Evolutionary conservation across 2,797 vertebrate genomes (phyloP).

Genomic region (Anabas testudineus): DNA sequence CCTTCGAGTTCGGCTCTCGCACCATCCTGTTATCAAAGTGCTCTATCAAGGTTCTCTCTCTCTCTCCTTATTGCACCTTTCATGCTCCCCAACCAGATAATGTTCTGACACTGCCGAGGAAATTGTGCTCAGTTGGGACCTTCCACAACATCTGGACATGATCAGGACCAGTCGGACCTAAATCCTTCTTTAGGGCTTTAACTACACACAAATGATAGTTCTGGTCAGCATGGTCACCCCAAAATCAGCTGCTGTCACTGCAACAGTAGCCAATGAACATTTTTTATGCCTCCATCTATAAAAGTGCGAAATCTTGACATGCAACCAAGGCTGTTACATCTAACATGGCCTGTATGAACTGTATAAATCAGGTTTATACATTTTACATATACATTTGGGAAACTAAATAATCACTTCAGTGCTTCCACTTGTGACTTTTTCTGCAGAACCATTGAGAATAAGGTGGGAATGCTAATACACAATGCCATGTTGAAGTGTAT

Average conservation of each 20-base stretch:
- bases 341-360: background rate
- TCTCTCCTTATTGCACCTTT: slow-evolving; percentile 26
- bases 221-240: slow-evolving; percentile 60
- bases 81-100: slow-evolving; percentile 11
- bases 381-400: background rate
- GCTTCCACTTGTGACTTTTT: background rate
- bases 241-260: slow-evolving; percentile 66
- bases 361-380: background rate
- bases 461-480: slow-evolving; percentile 27
- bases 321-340: background rate
- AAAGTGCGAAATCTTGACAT: background rate
- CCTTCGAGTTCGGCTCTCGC: slow-evolving; percentile 7
- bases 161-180: slow-evolving; percentile 64
- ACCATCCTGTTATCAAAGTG: slow-evolving; percentile 24
- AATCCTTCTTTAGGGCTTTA: slow-evolving; percentile 55
- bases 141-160: slow-evolving; percentile 74
- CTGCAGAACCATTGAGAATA: slow-evolving; percentile 5
- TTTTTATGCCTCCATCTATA: slow-evolving; percentile 8
- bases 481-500: slow-evolving; percentile 47
- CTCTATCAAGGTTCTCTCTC: slow-evolving; percentile 12
- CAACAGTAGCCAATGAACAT: slow-evolving; percentile 45
- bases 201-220: slow-evolving; percentile 63
- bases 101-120: slow-evolving; percentile 35
- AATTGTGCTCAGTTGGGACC: slow-evolving; percentile 41
- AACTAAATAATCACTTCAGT: background rate